Conservation (phyloP, 2,113 vertebrate genomes). For the Nymphicus hollandicus region DNA sequence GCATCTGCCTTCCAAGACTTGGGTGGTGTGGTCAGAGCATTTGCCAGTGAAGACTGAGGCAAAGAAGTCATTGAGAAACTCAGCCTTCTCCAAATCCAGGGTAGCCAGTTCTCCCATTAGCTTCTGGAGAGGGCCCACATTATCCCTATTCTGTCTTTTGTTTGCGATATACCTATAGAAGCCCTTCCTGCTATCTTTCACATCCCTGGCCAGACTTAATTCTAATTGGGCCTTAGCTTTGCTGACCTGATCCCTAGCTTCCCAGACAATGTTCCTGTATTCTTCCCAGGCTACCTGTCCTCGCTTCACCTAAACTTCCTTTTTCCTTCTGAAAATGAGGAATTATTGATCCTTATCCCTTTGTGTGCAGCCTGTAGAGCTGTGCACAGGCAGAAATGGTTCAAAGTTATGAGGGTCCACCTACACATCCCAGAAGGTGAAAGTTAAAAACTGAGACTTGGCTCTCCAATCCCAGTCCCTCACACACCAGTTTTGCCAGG, state of each 20-base stretch:
- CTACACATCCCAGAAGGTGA: not conserved
- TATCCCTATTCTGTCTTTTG: not conserved
- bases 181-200: not conserved
- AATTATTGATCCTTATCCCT: not conserved
- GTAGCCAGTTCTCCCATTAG: not conserved
- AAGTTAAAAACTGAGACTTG: not conserved
- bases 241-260: not conserved
- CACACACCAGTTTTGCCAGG: not conserved
- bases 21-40: not conserved
- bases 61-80: not conserved
- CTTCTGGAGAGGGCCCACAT: accelerated
- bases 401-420: not conserved
- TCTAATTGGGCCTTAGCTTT: not conserved
- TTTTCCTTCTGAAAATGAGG: not conserved
- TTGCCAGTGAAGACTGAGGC: not conserved
- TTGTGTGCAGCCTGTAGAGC: not conserved
- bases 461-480: accelerated
- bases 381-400: not conserved
- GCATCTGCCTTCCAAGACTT: not conserved
- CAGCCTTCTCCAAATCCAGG: not conserved
- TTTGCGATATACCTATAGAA: not conserved
- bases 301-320: not conserved
- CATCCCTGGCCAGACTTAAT: not conserved
- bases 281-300: not conserved
- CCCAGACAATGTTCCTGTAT: not conserved